Base-by-base conservation (phyloP, 2,113 vertebrate species). In the Daphoenositta chrysoptera region DNA sequence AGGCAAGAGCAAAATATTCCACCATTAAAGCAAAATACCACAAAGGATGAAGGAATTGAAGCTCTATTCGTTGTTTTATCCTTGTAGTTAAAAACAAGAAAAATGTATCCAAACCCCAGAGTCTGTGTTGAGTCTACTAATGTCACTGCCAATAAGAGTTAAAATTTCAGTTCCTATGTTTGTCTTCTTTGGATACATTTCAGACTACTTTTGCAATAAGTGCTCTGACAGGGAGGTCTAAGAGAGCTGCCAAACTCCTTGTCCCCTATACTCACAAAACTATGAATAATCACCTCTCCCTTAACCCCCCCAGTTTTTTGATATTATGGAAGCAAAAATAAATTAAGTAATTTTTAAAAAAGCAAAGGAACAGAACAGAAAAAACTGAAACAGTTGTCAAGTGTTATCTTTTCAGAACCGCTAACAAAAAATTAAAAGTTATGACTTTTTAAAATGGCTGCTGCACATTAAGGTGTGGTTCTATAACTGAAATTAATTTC, bases 111-210 rank as follows among this genome's bases (percentile, higher is more conserved):
- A 89, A 93, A 91, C 13, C 54, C 58, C 15, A 66, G 63, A 83
- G 79, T 58, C 84, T 96, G 27, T 94, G 82, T 93, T 93, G 94
- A 95, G 91, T 88, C 95, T 97, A 40, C 73, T 88, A 50, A 85
- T 16, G 66, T 58, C 73, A 87, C 33, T 93, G 87, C 89, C 93
- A 96, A 82, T 54, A 82, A 56, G 93, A 96, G 82, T 90, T 88
- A 91, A 96, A 96, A 94, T 50, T 91, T 85, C 82, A 70, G 78
- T 90, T 93, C 53, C 70, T 96, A 39, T 85, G 87, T 93, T 95
- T 96, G 89, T 88, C 94, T 28, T 89, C 72, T 88, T 95, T 95
- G 93, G 94, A 91, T 65, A 39, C 11, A 39, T 94, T 97, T 96
- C 96, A 97, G 70, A 79, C 45, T 91, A 61, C 70, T 94, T 91